Evolutionary conservation across 2,113 vertebrate genomes (phyloP).

Genomic region (Urocynchramus pylzowi): DNA sequence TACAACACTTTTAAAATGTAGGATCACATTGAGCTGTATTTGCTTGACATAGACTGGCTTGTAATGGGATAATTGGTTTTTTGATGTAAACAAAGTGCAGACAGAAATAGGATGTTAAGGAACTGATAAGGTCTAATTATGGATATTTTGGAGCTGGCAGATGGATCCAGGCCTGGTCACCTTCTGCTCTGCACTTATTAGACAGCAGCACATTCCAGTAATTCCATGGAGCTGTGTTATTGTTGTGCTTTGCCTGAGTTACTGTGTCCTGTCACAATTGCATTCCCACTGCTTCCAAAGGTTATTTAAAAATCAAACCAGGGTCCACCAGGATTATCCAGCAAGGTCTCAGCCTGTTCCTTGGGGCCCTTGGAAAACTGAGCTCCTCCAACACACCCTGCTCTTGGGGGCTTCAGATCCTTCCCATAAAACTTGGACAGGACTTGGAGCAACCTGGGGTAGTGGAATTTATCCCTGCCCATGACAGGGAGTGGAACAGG

Average conservation of each 20-base stretch:
- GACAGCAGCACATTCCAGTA: neutral
- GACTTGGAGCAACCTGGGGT: neutral
- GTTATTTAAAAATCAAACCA: neutral
- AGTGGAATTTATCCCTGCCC: neutral
- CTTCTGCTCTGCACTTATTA: conserved; percentile 20
- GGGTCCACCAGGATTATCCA: neutral
- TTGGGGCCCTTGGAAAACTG: neutral
- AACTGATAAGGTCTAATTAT: conserved; percentile 18
- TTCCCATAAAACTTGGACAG: fast-evolving
- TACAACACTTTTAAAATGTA: neutral
- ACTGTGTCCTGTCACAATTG: neutral
- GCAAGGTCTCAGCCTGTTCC: neutral
- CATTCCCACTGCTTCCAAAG: neutral
- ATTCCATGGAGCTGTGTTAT: neutral
- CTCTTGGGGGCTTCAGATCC: neutral
- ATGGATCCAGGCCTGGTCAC: neutral
- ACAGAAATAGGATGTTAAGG: neutral
- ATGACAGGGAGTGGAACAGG: neutral
- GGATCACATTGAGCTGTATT: neutral
- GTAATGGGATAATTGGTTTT: conserved; percentile 18
- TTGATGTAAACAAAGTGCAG: conserved; percentile 25
- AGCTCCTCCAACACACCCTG: neutral
- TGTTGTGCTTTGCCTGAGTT: neutral
- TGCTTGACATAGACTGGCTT: neutral
- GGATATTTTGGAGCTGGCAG: neutral